Percentiles rank a stretch among this genome's conserved stretches.
Conservation (phyloP, 2,797 vertebrate species). For the Cryptoblepharus egeriae region DNA sequence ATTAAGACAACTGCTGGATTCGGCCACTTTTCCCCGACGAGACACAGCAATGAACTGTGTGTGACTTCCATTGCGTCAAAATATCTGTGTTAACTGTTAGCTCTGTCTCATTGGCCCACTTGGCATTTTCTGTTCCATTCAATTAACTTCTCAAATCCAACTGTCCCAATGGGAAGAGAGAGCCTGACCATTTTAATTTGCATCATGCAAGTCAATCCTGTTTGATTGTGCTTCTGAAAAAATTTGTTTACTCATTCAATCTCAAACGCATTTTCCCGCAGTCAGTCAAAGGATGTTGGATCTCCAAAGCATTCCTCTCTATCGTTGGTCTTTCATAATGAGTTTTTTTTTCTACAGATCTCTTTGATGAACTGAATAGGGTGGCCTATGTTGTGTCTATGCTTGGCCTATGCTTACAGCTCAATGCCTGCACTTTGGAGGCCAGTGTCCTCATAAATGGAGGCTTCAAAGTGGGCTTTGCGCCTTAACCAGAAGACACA, state of each 20-base stretch:
- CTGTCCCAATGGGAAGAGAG: not conserved
- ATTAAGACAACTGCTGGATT: not conserved
- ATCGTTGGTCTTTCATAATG: not conserved
- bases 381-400: no score
- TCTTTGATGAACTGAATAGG: not conserved
- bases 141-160: constrained; percentile 6
- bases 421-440: no score
- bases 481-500: not conserved
- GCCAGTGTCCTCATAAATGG: not conserved
- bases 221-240: not conserved
- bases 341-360: not conserved
- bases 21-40: not conserved
- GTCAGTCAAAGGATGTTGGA: not conserved
- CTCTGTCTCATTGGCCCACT: not conserved
- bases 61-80: not conserved
- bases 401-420: no score
- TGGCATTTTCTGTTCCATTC: not conserved
- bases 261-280: not conserved
- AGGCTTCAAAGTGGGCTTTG: not conserved
- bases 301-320: not conserved
- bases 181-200: not conserved
- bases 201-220: not conserved
- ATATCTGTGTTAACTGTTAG: not conserved
- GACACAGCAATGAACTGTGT: not conserved
- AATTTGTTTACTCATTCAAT: not conserved